Conservation (phyloP, 2,888 invertebrate species). For the Cecidostiba fungosa region DNA sequence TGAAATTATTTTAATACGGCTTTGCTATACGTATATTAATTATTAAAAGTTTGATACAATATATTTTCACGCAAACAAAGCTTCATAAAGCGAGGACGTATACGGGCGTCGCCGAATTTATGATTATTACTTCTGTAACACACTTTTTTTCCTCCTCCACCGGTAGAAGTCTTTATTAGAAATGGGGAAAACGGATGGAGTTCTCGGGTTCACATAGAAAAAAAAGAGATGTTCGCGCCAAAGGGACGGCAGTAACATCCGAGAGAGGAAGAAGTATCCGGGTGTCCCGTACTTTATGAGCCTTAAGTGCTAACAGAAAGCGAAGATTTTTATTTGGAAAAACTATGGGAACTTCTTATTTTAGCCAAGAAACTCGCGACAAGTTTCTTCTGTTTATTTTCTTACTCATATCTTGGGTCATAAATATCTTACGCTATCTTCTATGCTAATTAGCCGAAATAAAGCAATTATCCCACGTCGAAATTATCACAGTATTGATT, state of each 20-base stretch:
- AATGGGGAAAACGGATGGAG: slow-evolving; percentile 54
- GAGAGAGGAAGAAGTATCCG: slow-evolving; percentile 19
- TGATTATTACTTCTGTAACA: slow-evolving; percentile 54
- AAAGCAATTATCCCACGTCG: slow-evolving; percentile 13
- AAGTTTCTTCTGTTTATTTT: not conserved
- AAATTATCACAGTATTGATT: slow-evolving; percentile 63
- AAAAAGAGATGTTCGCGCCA: slow-evolving; percentile 51
- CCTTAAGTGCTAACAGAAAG: slow-evolving; percentile 57
- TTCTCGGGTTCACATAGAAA: slow-evolving; percentile 34
- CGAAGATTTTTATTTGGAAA: slow-evolving; percentile 39
- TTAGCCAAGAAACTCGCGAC: slow-evolving; percentile 51
- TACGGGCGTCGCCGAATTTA: slow-evolving; percentile 32
- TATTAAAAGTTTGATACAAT: not conserved
- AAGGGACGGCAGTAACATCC: slow-evolving; percentile 23
- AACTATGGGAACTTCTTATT: slow-evolving; percentile 54
- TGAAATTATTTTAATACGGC: not conserved
- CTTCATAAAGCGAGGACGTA: not conserved
- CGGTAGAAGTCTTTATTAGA: slow-evolving; percentile 60
- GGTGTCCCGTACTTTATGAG: slow-evolving; percentile 48
- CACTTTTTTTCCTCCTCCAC: not conserved
- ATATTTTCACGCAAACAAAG: not conserved
- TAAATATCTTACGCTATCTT: not conserved
- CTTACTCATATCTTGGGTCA: not conserved
- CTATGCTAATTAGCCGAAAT: not conserved
- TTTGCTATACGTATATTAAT: not conserved